Evolutionary conservation across 2,113 vertebrate genomes (phyloP), one percentile per base, ranked within the genome.

Genomic region (Neotragus moschatus): DNA sequence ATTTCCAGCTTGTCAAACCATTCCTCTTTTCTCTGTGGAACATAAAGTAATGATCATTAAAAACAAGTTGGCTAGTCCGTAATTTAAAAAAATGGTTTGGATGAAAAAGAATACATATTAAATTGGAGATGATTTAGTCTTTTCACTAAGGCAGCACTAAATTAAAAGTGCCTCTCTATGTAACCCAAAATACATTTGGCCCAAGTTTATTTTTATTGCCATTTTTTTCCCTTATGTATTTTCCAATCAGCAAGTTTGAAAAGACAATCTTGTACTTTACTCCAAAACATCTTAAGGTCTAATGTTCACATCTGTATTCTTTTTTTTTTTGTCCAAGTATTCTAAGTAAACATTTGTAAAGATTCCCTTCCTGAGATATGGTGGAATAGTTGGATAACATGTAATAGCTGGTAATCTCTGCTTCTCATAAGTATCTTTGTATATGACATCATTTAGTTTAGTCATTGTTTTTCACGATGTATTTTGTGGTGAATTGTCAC

Each of bases 401-500:
- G 82, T 12, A 58, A 19, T 26, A 19, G 33, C 56, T 39, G 36
- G 33, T 15, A 10, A 92, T 84, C 28, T n/a, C 77, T 97, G 77
- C n/a, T 91, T 91, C 82, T 89, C 56, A 75, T 96, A 96, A 61
- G 88, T 90, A 49, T 51, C 36, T 96, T 82, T 94, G 88, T 95
- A 75, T 95, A 77, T 19, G 49, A 79, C 89, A 89, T 90, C 77
- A 96, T 91, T 97, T 88, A 47, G 53, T 96, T 95, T 92, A 94
- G 55, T 94, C 86, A 94, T 87, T 97, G 84, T 85, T 96, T 95
- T 91, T 86, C 77, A 94, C 63, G 55, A 96, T 97, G 82, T 84
- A 86, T 94, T 96, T 96, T 95, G 91, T 97, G 77, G 90, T 96
- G 56, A 96, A 91, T 97, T 97, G 96, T 97, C 95, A 97, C 70